Percentiles rank a stretch among this genome's conserved stretches.
Conservation (phyloP, 2,113 vertebrate species). For the Loxodonta africana region DNA sequence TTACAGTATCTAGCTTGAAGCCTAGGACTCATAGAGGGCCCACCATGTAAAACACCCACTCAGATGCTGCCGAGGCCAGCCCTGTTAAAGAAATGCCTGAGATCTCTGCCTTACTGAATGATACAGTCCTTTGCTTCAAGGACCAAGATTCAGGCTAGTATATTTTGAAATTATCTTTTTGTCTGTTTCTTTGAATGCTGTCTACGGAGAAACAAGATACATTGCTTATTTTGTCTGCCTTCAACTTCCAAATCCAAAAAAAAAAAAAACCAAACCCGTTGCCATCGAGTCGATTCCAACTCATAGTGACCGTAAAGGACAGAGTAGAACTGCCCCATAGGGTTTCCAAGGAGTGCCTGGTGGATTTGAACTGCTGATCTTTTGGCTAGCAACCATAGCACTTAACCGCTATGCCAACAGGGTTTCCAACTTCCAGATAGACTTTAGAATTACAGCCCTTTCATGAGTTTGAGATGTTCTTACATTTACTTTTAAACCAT, state of each 20-base stretch:
- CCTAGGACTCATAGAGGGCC: not conserved
- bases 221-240: not conserved
- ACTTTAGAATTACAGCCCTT: constrained; percentile 10
- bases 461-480: not conserved
- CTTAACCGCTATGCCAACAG: no score
- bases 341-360: no score
- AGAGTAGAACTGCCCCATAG: no score
- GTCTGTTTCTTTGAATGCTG: not conserved
- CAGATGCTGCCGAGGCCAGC: not conserved
- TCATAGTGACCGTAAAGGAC: no score
- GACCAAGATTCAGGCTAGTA: not conserved
- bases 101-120: not conserved
- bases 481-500: not conserved
- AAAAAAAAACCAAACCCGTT: no score
- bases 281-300: no score
- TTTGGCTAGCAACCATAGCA: no score
- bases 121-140: not conserved
- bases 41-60: not conserved
- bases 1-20: not conserved
- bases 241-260: not conserved
- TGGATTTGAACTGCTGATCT: no score
- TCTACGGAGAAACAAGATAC: not conserved
- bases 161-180: not conserved
- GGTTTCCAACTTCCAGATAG: not conserved
- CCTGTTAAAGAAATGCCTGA: not conserved